Evolutionary conservation across 35 echinoderm and acorn worm species (phyloP).

Genomic region (Ophiothrix spiculata): DNA sequence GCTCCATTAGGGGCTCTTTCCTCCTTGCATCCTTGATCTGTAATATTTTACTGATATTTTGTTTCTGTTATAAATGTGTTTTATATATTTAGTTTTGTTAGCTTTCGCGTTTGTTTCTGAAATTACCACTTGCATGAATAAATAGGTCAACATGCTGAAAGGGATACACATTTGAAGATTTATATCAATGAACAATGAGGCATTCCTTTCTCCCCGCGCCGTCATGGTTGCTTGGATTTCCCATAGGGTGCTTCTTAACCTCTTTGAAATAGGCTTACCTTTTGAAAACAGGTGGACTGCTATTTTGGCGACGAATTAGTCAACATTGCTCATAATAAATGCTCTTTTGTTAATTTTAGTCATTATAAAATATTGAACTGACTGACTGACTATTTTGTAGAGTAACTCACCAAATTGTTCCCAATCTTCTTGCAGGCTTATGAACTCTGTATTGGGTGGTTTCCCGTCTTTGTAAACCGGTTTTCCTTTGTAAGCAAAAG

Average conservation of each 20-base stretch:
- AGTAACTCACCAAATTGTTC: constrained; percentile 69
- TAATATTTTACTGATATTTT: too few relatives aligned
- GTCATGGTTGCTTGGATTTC: too few relatives aligned
- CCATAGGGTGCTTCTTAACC: too few relatives aligned
- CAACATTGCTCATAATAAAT: background rate
- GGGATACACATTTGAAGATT: background rate
- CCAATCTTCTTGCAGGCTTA: constrained; percentile 58
- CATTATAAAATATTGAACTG: too few relatives aligned
- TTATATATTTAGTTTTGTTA: too few relatives aligned
- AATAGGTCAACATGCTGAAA: background rate
- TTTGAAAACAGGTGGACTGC: too few relatives aligned
- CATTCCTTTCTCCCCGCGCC: background rate
- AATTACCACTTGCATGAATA: too few relatives aligned
- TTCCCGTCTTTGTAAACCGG: constrained; percentile 59
- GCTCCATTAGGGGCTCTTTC: too few relatives aligned
- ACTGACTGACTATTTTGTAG: background rate
- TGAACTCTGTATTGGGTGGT: constrained; percentile 53
- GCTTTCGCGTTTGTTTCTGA: too few relatives aligned
- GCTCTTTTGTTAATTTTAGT: background rate
- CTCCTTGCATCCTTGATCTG: too few relatives aligned
- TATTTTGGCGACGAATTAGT: background rate
- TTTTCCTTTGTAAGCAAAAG: constrained; percentile 58
- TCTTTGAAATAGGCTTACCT: too few relatives aligned
- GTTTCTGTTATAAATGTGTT: too few relatives aligned
- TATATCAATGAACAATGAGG: background rate